Percentiles rank a stretch among this genome's conserved stretches.
Evolutionary conservation across 2,797 vertebrate species (phyloP).

Genomic region (Sebastes baramenuke): DNA sequence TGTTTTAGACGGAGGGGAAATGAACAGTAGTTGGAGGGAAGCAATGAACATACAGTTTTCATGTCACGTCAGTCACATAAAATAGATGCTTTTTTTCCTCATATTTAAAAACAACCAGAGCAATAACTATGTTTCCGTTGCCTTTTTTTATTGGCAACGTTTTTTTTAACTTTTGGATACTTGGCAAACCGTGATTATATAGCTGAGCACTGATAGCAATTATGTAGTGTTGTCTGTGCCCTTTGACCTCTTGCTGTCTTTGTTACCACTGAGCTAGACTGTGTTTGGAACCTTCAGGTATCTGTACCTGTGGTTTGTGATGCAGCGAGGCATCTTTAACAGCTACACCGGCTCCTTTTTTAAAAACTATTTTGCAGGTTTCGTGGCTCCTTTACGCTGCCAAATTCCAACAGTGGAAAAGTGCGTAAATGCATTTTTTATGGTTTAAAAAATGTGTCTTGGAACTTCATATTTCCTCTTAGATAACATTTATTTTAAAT

Average conservation of each 20-base stretch:
- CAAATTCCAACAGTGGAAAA: background rate
- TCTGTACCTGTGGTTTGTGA: conserved; percentile 10
- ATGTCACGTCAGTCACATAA: background rate
- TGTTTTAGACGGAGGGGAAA: background rate
- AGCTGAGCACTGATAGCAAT: background rate
- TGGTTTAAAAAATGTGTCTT: background rate
- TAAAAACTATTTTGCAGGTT: background rate
- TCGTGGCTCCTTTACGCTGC: background rate
- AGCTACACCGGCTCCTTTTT: background rate
- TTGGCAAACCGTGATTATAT: conserved; percentile 8
- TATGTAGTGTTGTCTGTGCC: background rate
- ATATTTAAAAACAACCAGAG: background rate
- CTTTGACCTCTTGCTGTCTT: conserved; percentile 4
- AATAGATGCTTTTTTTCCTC: background rate
- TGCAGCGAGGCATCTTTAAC: background rate
- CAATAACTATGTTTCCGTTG: background rate
- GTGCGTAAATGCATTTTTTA: background rate
- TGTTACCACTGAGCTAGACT: background rate
- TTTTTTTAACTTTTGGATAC: background rate
- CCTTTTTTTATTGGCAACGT: background rate
- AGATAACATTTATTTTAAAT: background rate
- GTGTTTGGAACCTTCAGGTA: conserved; percentile 4
- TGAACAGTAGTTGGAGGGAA: background rate
- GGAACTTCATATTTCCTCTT: background rate
- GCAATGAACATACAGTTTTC: background rate